phyloP scores from a whole-genome alignment of 1,140 invertebrate genomes.

The Drosophila ironensis region DNA sequence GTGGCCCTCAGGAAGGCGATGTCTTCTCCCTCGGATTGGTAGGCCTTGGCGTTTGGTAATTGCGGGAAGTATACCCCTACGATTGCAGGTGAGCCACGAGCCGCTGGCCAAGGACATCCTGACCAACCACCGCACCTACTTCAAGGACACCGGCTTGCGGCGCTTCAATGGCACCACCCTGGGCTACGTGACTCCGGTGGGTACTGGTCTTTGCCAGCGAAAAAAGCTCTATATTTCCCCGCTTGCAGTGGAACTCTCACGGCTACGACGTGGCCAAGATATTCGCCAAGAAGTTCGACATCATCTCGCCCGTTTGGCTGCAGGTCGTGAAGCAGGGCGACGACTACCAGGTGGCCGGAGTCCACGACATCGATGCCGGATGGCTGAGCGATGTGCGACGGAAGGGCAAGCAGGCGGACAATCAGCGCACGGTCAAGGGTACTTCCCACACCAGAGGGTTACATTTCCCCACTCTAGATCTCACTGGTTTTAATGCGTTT shows the following conservation, averaged over 20 bases:
- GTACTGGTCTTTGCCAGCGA: constrained; percentile 47
- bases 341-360: constrained; percentile 86
- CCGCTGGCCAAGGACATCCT: constrained; percentile 88
- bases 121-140: constrained; percentile 88
- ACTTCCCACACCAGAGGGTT: no score
- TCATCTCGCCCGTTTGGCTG: constrained; percentile 97
- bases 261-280: constrained; percentile 96
- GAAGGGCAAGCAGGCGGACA: constrained; percentile 82
- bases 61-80: background rate
- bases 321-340: constrained; percentile 86
- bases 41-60: background rate
- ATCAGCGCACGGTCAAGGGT: constrained; percentile 71
- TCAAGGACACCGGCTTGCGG: constrained; percentile 85
- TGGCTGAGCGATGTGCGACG: constrained; percentile 89
- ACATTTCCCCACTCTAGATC: background rate
- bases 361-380: constrained; percentile 91
- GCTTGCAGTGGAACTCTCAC: constrained; percentile 94
- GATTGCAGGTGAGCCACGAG: constrained; percentile 83
- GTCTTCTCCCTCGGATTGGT: constrained; percentile 87
- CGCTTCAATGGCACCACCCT: constrained; percentile 89
- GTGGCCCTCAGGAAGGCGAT: constrained; percentile 86
- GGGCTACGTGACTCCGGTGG: constrained; percentile 95
- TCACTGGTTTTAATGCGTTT: background rate
- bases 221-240: background rate
- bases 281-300: constrained; percentile 94